Percentiles rank a stretch among this genome's conserved stretches.
phyloP scores from a whole-genome alignment of 2,797 vertebrate species.

The Coracias cyanogaster region DNA sequence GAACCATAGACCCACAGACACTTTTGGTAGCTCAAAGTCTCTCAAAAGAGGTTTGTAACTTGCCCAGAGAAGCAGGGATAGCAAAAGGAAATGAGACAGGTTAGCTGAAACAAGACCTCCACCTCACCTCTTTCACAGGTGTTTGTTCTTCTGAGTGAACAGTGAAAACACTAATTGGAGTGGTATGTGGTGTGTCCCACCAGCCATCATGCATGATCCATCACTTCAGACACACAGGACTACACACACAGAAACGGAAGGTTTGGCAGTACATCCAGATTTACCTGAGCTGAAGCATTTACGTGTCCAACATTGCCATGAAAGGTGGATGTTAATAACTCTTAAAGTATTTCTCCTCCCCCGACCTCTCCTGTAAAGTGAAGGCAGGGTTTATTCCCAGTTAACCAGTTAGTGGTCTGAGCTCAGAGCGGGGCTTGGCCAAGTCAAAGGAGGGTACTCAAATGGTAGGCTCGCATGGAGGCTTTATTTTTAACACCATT shows the following conservation, averaged over 20 bases:
- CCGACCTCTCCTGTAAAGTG: neutral
- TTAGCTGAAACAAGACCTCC: neutral
- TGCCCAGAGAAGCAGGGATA: neutral
- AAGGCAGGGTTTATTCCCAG: neutral
- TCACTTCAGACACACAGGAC: neutral
- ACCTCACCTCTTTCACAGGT: neutral
- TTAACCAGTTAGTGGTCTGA: neutral
- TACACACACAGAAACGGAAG: neutral
- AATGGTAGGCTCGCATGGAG: neutral
- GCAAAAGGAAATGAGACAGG: neutral
- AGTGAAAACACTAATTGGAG: neutral
- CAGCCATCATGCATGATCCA: neutral
- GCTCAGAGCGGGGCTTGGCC: neutral
- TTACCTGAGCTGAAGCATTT: neutral
- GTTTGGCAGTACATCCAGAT: neutral
- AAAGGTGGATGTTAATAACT: neutral
- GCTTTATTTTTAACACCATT: neutral
- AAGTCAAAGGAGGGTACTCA: neutral
- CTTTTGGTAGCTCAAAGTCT: neutral
- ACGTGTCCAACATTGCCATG: neutral
- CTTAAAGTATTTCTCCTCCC: neutral
- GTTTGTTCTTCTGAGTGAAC: neutral
- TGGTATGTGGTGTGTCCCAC: neutral
- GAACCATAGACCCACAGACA: neutral
- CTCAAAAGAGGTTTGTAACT: neutral